These are phyloP conservation scores for Athalia rosae DNA, from an alignment of 2,888 invertebrate genomes.

Conservation along the genomic window DNA sequence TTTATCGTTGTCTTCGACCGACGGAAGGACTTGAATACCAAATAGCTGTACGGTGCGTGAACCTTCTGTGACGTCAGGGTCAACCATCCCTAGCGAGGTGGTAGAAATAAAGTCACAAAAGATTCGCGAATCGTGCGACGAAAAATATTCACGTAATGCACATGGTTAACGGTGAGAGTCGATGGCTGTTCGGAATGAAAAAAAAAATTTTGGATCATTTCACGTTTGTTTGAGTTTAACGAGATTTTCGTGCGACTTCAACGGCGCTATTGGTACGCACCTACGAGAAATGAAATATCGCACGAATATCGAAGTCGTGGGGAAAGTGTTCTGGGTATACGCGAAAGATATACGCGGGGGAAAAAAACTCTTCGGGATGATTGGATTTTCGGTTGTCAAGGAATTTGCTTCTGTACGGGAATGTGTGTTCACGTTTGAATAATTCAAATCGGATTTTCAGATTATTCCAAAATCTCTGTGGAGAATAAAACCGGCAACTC, in stretches of 20 bases:
- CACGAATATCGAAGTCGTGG: background rate
- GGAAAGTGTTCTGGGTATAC: background rate
- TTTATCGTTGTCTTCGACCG: slow-evolving; percentile 12
- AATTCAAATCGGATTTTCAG: slow-evolving; percentile 5
- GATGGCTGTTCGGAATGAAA: background rate
- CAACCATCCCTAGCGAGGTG: background rate
- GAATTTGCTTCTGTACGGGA: background rate
- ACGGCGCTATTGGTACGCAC: background rate
- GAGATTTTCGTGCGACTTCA: background rate
- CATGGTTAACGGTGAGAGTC: background rate
- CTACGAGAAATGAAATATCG: slow-evolving; percentile 1
- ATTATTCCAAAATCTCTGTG: background rate
- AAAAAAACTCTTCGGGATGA: slow-evolving; percentile 8
- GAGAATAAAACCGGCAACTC: background rate
- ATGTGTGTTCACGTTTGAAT: slow-evolving; percentile 2
- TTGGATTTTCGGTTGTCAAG: no score
- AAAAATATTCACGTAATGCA: background rate
- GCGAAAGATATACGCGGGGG: background rate
- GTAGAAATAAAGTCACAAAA: slow-evolving; percentile 6
- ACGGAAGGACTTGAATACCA: slow-evolving; percentile 16
- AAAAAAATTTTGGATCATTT: background rate
- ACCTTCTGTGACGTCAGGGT: slow-evolving; percentile 10
- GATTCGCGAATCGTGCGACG: background rate
- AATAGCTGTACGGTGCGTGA: background rate
- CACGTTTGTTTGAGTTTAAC: background rate